phyloP scores from a whole-genome alignment of 2,797 vertebrate species.

The Anabas testudineus region DNA sequence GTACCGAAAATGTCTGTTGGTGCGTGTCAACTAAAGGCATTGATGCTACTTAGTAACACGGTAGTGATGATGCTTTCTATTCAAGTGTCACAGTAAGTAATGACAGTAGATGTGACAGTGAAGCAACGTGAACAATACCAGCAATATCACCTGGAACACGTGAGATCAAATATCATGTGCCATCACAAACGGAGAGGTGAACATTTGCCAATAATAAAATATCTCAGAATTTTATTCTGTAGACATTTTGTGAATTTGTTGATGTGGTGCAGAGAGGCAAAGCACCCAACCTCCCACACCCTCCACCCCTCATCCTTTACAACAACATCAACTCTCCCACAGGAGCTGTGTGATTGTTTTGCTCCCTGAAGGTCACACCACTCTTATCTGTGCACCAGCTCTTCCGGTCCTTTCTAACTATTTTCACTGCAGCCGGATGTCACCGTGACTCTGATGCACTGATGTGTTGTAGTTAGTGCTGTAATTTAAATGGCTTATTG shows the following conservation, averaged over 20 bases:
- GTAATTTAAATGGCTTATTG: constrained; percentile 43
- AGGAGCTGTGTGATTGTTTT: constrained; percentile 55
- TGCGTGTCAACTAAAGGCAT: too few species aligned
- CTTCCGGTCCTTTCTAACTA: constrained; percentile 58
- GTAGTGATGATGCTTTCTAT: neutral
- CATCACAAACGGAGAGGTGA: too few species aligned
- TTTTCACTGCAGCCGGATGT: constrained; percentile 36
- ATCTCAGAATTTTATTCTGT: too few species aligned
- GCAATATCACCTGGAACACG: too few species aligned
- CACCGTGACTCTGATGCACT: constrained; percentile 31
- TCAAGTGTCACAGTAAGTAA: neutral
- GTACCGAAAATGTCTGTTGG: too few species aligned
- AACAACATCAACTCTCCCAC: constrained; percentile 39
- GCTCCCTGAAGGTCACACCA: constrained; percentile 52
- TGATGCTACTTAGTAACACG: too few species aligned
- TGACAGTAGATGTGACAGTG: too few species aligned
- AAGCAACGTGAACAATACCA: too few species aligned
- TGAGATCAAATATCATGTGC: too few species aligned
- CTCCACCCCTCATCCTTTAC: neutral
- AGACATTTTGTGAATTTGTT: neutral
- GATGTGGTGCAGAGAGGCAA: too few species aligned
- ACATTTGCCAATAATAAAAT: too few species aligned
- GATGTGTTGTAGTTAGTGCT: constrained; percentile 19
- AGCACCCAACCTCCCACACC: too few species aligned
- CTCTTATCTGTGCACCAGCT: constrained; percentile 68